These are phyloP conservation scores for Synergus laeviventris DNA, from an alignment of 2,888 invertebrate species.

Conservation along the genomic window DNA sequence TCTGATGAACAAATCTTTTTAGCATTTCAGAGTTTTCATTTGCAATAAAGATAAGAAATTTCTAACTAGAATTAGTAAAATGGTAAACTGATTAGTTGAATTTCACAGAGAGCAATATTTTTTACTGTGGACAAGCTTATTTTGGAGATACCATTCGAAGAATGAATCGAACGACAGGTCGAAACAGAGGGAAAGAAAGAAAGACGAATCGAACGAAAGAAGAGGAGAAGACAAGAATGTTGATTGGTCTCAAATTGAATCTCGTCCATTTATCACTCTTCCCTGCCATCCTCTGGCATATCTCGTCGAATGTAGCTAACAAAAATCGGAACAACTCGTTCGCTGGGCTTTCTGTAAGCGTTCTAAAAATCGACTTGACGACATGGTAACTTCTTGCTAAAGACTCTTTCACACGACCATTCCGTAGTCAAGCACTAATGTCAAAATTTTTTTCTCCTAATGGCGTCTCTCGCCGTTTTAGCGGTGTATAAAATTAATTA, in stretches of 20 bases:
- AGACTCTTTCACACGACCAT: slow-evolving; percentile 30
- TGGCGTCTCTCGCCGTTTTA: slow-evolving; percentile 54
- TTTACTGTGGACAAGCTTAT: not conserved
- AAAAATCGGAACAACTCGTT: slow-evolving; percentile 41
- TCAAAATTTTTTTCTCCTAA: slow-evolving; percentile 13
- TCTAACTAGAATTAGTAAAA: not conserved
- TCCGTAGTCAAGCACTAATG: slow-evolving; percentile 27
- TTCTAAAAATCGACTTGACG: slow-evolving; percentile 41
- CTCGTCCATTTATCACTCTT: slow-evolving; percentile 72
- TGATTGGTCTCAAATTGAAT: slow-evolving; percentile 75
- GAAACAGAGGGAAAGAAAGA: slow-evolving; percentile 47
- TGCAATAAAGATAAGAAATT: not conserved
- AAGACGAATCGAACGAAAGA: slow-evolving; percentile 56
- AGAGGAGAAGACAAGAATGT: slow-evolving; percentile 70
- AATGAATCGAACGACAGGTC: slow-evolving; percentile 48
- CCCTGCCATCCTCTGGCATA: slow-evolving; percentile 45
- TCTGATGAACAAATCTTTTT: slow-evolving; percentile 16
- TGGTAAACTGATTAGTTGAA: too few relatives aligned
- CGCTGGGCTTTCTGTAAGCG: slow-evolving; percentile 45
- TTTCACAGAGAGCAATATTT: too few relatives aligned
- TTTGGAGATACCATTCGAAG: not conserved
- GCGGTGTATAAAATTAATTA: slow-evolving; percentile 68
- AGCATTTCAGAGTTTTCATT: not conserved
- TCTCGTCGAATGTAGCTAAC: slow-evolving; percentile 45
- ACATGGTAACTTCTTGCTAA: slow-evolving; percentile 41